A percentile compares a stretch with the other conserved stretches of the same genome.
Evolutionary conservation across 2,113 vertebrate genomes (phyloP).

Genomic region (Misgurnus mizolepis): DNA sequence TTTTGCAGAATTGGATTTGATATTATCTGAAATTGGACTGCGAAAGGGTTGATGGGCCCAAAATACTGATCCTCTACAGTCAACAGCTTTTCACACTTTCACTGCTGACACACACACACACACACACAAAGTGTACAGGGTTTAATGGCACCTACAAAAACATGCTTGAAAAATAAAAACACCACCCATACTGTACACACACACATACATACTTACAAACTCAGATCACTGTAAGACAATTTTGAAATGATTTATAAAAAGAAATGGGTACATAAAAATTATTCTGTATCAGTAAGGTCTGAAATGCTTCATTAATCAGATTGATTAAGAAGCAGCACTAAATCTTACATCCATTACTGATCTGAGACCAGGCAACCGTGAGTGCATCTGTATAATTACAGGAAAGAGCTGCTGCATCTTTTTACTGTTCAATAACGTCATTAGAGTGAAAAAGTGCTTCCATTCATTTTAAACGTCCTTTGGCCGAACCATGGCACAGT

Average conservation of each 20-base stretch:
- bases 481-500: neutral
- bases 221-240: neutral
- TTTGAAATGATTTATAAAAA: slow-evolving; percentile 3
- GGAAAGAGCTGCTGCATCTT: slow-evolving; percentile 2
- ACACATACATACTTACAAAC: neutral
- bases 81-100: neutral
- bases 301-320: slow-evolving; percentile 26
- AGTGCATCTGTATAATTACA: slow-evolving; percentile 29
- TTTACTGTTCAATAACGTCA: slow-evolving; percentile 32
- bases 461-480: slow-evolving; percentile 20
- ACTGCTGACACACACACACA: neutral
- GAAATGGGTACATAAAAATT: neutral
- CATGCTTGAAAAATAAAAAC: neutral
- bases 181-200: neutral
- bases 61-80: neutral
- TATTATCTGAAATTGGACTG: neutral
- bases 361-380: slow-evolving; percentile 8
- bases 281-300: slow-evolving; percentile 15
- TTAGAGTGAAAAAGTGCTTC: slow-evolving; percentile 15
- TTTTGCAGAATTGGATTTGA: neutral
- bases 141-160: slow-evolving; percentile 1
- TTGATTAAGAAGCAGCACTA: slow-evolving; percentile 17
- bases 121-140: neutral
- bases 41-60: neutral
- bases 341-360: slow-evolving; percentile 36